These are phyloP conservation scores for Drosophila arizonae DNA, from an alignment of 1,140 invertebrate species.

Conservation along the genomic window DNA sequence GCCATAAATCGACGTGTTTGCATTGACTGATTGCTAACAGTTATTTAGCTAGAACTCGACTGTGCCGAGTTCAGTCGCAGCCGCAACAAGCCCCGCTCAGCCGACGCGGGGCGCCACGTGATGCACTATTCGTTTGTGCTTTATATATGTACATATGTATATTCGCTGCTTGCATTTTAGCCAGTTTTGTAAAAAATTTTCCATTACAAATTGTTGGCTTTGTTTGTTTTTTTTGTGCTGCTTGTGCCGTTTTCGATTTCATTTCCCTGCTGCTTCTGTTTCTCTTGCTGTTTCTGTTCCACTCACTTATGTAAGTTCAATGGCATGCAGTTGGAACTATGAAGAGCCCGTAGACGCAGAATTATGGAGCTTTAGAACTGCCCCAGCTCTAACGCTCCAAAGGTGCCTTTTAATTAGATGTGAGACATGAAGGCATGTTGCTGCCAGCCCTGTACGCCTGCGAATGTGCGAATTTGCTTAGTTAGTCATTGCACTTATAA, in stretches of 20 bases:
- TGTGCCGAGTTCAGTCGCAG: background rate
- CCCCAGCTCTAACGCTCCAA: constrained; percentile 16
- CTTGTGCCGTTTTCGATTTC: constrained; percentile 52
- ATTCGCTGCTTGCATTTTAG: constrained; percentile 38
- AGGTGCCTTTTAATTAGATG: constrained; percentile 51
- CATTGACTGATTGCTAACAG: constrained; percentile 17
- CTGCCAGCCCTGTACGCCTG: constrained; percentile 34
- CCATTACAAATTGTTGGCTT: constrained; percentile 64
- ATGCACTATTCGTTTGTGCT: constrained; percentile 35
- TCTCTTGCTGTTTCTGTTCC: constrained; percentile 34
- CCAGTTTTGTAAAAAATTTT: constrained; percentile 64
- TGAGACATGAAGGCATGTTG: constrained; percentile 37
- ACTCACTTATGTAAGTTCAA: constrained; percentile 75
- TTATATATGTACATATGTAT: constrained; percentile 5
- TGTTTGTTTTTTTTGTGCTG: constrained; percentile 27
- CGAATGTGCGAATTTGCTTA: constrained; percentile 43
- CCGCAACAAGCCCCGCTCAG: background rate
- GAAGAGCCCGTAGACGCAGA: constrained; percentile 16
- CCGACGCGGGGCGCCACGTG: constrained; percentile 40
- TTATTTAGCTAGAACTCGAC: constrained; percentile 53
- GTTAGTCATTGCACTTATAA: constrained; percentile 36
- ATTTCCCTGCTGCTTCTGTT: constrained; percentile 21
- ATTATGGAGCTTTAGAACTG: constrained; percentile 8
- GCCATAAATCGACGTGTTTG: constrained; percentile 13
- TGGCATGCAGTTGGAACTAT: constrained; percentile 54